Percentiles rank a stretch among this genome's conserved stretches.
phyloP scores from a whole-genome alignment of 2,797 vertebrate species.

The Loriculus beryllinus region DNA sequence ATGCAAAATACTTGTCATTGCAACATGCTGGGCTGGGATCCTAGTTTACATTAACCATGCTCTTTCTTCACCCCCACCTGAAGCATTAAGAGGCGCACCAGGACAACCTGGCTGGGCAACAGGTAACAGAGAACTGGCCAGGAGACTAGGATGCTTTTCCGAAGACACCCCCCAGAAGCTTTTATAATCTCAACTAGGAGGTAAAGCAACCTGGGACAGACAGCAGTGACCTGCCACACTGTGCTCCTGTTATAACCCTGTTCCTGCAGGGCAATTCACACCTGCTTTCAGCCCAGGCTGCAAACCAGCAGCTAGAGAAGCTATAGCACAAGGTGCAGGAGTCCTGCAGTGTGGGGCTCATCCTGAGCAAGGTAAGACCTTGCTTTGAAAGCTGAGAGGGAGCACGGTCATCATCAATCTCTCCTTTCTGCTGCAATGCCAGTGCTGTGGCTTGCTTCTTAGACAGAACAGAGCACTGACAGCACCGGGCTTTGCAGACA shows the following conservation, averaged over 20 bases:
- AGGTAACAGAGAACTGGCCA: neutral
- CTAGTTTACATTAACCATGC: neutral
- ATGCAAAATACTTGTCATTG: neutral
- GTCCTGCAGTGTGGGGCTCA: neutral
- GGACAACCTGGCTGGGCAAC: neutral
- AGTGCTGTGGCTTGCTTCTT: rapidly evolving
- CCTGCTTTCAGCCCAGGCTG: neutral
- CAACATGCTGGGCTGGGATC: neutral
- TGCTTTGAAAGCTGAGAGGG: neutral
- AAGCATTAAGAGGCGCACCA: neutral
- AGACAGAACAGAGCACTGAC: neutral
- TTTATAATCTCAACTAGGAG: neutral
- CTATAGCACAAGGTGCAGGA: neutral
- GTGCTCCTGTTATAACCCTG: rapidly evolving
- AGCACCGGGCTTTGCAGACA: neutral
- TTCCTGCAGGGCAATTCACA: neutral
- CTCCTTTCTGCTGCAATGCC: neutral
- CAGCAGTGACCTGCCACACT: neutral
- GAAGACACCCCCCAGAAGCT: neutral
- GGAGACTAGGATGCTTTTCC: neutral
- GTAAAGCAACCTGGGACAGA: neutral
- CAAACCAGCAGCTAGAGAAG: neutral
- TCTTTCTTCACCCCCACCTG: neutral
- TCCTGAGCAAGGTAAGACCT: neutral
- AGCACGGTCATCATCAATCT: neutral